phyloP scores from a whole-genome alignment of 2,888 invertebrate genomes.

The Mythimna ferrago region DNA sequence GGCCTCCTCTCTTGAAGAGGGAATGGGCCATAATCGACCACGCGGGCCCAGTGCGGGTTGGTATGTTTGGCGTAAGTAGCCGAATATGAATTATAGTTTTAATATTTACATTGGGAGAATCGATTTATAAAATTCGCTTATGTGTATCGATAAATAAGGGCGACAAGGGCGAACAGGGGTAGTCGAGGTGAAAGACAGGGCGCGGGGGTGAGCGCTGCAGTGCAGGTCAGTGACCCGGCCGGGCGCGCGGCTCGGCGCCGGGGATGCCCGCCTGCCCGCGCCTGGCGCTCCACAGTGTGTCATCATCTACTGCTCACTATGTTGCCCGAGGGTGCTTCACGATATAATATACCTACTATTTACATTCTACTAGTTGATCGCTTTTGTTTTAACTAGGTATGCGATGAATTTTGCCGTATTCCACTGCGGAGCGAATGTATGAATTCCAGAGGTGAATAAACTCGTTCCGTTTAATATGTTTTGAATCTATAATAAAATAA shows the following conservation, averaged over 20 bases:
- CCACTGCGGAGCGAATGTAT: conserved; percentile 14
- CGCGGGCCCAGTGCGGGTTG: no score
- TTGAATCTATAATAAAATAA: not conserved
- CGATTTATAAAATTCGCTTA: conserved; percentile 1
- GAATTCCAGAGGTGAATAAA: conserved; percentile 50
- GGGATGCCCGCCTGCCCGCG: conserved; percentile 42
- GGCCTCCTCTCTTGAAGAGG: no score
- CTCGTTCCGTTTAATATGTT: not conserved
- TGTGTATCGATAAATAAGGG: conserved; percentile 20
- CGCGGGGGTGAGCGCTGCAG: conserved; percentile 57
- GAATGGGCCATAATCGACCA: no score
- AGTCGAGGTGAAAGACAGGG: conserved; percentile 37
- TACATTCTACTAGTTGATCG: not conserved
- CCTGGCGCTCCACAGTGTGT: conserved; percentile 9
- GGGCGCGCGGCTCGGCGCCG: conserved; percentile 24
- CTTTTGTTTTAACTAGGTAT: not conserved
- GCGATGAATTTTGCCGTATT: conserved; percentile 32
- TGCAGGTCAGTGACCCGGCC: conserved; percentile 67
- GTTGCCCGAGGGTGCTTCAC: conserved; percentile 6
- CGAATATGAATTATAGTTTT: not conserved
- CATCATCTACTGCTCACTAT: conserved; percentile 21
- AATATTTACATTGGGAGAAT: not conserved
- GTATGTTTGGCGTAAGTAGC: not conserved
- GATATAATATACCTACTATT: not conserved
- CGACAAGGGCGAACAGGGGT: conserved; percentile 36